A percentile compares a stretch with the other conserved stretches of the same genome.
phyloP scores from a whole-genome alignment of 2,113 vertebrate species.

The Cynocephalus volans region DNA sequence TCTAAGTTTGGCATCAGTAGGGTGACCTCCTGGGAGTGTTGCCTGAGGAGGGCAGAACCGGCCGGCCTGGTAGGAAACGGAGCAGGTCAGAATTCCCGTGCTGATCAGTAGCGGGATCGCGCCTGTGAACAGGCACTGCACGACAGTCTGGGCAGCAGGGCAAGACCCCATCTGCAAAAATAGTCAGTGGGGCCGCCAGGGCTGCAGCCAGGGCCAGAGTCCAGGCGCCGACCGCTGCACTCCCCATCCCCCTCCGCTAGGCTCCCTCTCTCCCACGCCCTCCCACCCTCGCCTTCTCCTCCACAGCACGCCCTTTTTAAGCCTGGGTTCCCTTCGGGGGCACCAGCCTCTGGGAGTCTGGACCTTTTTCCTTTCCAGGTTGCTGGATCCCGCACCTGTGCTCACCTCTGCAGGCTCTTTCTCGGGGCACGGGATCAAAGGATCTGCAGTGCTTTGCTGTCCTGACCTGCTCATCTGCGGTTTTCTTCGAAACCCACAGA shows the following conservation, averaged over 20 bases:
- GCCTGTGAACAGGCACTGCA: no score
- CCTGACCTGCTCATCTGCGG: neutral
- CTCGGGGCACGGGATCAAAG: neutral
- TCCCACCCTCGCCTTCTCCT: neutral
- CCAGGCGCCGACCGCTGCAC: neutral
- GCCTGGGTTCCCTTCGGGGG: neutral
- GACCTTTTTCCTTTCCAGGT: neutral
- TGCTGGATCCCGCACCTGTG: neutral
- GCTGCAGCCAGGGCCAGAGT: neutral
- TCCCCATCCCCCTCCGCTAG: rapidly evolving
- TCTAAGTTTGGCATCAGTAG: no score
- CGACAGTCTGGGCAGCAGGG: no score
- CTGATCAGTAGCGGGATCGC: no score
- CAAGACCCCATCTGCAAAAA: no score
- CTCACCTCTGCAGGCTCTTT: neutral
- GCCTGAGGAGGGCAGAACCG: no score
- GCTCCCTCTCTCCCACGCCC: neutral
- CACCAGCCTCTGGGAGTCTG: neutral
- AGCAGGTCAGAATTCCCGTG: no score
- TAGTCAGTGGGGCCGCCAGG: neutral
- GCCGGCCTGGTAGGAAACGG: no score
- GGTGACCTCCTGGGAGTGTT: no score
- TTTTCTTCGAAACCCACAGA: neutral
- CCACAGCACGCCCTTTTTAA: no score
- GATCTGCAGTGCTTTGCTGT: neutral